Conservation (phyloP, 2,797 vertebrate species). For the Psittacula derbiana region DNA sequence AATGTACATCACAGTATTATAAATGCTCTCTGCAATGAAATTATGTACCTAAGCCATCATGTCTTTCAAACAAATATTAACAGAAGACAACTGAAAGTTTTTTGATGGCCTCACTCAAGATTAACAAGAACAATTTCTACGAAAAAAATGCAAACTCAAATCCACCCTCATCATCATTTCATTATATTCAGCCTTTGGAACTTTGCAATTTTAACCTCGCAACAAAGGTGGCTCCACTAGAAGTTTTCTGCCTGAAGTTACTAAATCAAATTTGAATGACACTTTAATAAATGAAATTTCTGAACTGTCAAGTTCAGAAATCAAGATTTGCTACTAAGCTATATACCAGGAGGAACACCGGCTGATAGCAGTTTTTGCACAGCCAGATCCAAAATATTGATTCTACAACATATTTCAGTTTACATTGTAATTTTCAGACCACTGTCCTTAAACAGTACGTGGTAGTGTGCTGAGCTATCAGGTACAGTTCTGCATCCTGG, state of each 20-base stretch:
- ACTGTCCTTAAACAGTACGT: neutral
- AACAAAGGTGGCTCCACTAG: neutral
- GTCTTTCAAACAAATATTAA: neutral
- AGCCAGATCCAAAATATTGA: neutral
- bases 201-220: neutral
- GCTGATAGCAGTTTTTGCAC: neutral
- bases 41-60: rapidly evolving
- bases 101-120: neutral
- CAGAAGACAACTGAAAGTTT: neutral
- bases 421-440: neutral
- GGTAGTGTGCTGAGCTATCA: neutral
- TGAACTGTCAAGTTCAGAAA: neutral
- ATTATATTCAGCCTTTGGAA: neutral
- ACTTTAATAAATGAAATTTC: neutral
- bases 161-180: neutral
- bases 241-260: neutral
- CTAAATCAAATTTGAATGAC: neutral
- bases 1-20: neutral
- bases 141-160: neutral
- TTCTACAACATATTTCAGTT: neutral
- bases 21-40: neutral
- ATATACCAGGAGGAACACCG: neutral
- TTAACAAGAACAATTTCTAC: neutral
- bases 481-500: neutral
- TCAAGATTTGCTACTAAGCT: neutral